phyloP scores from a whole-genome alignment of 2,113 vertebrate genomes.

The Miniopterus natalensis region DNA sequence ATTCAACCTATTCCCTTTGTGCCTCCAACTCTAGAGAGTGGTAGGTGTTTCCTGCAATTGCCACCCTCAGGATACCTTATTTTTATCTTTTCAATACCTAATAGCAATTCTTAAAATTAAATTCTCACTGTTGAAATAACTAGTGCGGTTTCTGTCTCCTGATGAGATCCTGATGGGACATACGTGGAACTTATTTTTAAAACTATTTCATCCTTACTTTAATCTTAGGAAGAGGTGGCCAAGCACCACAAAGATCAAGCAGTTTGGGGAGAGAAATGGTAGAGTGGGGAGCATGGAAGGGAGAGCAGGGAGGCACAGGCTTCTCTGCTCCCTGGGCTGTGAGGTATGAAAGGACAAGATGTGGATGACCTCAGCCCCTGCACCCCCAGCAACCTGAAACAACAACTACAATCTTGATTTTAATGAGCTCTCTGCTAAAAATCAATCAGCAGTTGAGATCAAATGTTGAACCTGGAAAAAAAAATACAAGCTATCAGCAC shows the following conservation, averaged over 20 bases:
- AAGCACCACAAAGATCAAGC: not conserved
- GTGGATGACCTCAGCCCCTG: not conserved
- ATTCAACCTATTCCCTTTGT: not conserved
- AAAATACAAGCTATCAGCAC: not conserved
- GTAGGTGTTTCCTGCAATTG: not conserved
- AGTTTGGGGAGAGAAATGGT: not conserved
- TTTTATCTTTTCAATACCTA: not conserved
- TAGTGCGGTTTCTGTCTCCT: not conserved
- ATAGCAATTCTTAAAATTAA: slow-evolving; percentile 27
- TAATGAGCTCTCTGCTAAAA: slow-evolving; percentile 53
- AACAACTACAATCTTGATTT: slow-evolving; percentile 9
- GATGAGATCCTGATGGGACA: not conserved
- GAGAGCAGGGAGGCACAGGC: not conserved
- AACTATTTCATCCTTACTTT: not conserved
- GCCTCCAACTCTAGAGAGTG: not conserved
- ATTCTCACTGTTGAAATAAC: not conserved
- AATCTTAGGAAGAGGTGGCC: not conserved
- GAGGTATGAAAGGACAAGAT: not conserved
- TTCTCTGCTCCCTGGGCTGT: not conserved
- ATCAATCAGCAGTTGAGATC: slow-evolving; percentile 45
- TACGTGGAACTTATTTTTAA: not conserved
- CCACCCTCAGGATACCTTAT: not conserved
- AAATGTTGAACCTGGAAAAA: not conserved
- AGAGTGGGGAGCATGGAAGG: not conserved
- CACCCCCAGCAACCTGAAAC: not conserved